These are phyloP conservation scores for Aphodius granarius DNA, from an alignment of 2,888 invertebrate genomes.

Conservation along the genomic window DNA sequence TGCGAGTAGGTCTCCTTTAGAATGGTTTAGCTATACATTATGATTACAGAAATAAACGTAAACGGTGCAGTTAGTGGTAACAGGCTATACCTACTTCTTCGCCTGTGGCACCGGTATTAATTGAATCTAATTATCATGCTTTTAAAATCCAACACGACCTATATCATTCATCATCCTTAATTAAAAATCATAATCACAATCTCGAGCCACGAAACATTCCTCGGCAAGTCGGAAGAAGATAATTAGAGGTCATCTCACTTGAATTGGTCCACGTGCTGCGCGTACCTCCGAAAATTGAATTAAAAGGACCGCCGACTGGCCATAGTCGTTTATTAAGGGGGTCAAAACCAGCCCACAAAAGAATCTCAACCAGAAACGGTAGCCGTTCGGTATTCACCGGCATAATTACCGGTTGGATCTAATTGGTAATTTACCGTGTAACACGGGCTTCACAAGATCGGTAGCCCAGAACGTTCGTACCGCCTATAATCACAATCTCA, in stretches of 20 bases:
- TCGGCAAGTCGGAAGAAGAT: neutral
- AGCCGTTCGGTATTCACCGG: slow-evolving; percentile 30
- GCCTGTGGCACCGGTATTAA: neutral
- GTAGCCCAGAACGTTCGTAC: slow-evolving; percentile 17
- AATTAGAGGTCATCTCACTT: neutral
- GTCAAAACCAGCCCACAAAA: slow-evolving; percentile 14
- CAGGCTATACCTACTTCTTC: too few relatives aligned
- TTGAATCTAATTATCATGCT: neutral
- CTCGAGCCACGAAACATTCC: neutral
- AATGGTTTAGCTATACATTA: too few relatives aligned
- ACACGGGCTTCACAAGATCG: slow-evolving; percentile 25
- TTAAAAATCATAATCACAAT: neutral
- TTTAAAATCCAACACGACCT: neutral
- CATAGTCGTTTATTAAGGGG: slow-evolving; percentile 19
- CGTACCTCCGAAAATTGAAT: slow-evolving; percentile 20
- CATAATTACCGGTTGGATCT: slow-evolving; percentile 44
- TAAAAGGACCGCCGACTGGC: slow-evolving; percentile 18
- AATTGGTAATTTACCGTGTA: slow-evolving; percentile 46
- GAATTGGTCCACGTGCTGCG: neutral
- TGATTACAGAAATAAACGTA: too few relatives aligned
- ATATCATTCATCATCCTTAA: neutral
- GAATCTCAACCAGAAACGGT: slow-evolving; percentile 27
- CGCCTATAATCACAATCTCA: slow-evolving; percentile 28
- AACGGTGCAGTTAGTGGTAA: too few relatives aligned
- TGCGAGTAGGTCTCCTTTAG: too few relatives aligned